A percentile compares a stretch with the other conserved stretches of the same genome.
Evolutionary conservation across 2,113 vertebrate genomes (phyloP).

Genomic region (Haemorhous mexicanus): DNA sequence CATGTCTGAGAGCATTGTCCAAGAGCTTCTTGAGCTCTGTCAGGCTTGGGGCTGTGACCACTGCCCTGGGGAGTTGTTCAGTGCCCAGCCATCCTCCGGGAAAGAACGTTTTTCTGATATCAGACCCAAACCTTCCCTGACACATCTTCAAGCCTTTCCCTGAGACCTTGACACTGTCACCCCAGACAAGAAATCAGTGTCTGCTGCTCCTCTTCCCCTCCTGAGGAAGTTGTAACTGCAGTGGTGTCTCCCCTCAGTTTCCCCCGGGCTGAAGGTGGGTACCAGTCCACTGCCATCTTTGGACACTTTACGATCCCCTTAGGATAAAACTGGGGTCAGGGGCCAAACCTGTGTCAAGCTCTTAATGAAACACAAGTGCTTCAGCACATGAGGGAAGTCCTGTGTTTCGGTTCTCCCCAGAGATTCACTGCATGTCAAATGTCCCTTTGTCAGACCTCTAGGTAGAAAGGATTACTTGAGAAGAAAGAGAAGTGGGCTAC

Average conservation of each 20-base stretch:
- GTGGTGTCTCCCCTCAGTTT: background rate
- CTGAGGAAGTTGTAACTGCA: rapidly evolving
- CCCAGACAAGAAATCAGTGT: too few relatives aligned
- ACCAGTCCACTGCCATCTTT: too few relatives aligned
- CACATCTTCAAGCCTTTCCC: rapidly evolving
- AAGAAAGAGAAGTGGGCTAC: background rate
- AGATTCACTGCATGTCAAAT: background rate
- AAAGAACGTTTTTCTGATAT: background rate
- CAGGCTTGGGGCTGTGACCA: background rate
- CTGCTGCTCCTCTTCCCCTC: background rate
- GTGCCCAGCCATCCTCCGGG: background rate
- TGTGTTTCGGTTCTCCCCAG: rapidly evolving
- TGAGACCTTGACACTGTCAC: background rate
- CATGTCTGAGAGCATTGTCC: background rate
- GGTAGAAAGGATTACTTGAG: background rate
- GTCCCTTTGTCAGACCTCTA: background rate
- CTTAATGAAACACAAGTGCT: background rate
- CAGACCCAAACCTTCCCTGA: too few relatives aligned
- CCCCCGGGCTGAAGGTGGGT: background rate
- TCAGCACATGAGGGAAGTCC: rapidly evolving
- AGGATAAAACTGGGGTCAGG: background rate
- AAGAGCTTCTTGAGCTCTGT: background rate
- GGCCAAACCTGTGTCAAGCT: rapidly evolving
- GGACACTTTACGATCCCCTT: too few relatives aligned
- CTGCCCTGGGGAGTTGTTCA: background rate